These are phyloP conservation scores for Hedya salicella DNA, from an alignment of 2,888 invertebrate genomes.

Conservation along the genomic window DNA sequence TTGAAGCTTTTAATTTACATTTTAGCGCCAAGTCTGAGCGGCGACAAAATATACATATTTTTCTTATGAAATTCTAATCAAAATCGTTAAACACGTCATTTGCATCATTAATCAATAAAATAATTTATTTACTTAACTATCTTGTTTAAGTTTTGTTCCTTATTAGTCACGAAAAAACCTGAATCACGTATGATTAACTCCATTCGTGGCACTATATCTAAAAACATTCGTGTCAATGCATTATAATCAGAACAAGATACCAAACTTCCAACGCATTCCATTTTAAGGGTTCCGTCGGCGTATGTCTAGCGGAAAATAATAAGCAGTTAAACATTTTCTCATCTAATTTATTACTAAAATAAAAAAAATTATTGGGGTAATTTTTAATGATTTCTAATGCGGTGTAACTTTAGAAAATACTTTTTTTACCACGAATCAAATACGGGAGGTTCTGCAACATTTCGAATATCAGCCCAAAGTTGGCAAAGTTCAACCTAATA, in stretches of 20 bases:
- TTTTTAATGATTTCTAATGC: too few species aligned
- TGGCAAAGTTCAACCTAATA: too few species aligned
- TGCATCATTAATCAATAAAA: neutral
- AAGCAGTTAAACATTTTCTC: too few species aligned
- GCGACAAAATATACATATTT: too few species aligned
- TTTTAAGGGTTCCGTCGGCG: neutral
- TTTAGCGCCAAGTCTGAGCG: too few species aligned
- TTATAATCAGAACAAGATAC: slow-evolving; percentile 14
- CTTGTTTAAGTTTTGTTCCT: neutral
- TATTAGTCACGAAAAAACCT: neutral
- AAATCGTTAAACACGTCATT: neutral
- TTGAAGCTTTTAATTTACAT: too few species aligned
- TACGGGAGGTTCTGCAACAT: too few species aligned
- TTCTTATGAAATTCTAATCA: neutral
- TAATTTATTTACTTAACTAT: neutral
- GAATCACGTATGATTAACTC: slow-evolving; percentile 2
- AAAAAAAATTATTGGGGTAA: too few species aligned
- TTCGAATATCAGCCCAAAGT: too few species aligned
- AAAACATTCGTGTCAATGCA: slow-evolving; percentile 25
- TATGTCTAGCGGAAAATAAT: neutral
- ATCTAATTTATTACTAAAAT: too few species aligned
- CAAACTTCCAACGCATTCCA: neutral
- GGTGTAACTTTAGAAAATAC: too few species aligned
- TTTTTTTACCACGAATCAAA: too few species aligned
- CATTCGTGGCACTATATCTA: slow-evolving; percentile 8